phyloP scores from a whole-genome alignment of 2,888 invertebrate genomes.

The Lithophane leautieri region DNA sequence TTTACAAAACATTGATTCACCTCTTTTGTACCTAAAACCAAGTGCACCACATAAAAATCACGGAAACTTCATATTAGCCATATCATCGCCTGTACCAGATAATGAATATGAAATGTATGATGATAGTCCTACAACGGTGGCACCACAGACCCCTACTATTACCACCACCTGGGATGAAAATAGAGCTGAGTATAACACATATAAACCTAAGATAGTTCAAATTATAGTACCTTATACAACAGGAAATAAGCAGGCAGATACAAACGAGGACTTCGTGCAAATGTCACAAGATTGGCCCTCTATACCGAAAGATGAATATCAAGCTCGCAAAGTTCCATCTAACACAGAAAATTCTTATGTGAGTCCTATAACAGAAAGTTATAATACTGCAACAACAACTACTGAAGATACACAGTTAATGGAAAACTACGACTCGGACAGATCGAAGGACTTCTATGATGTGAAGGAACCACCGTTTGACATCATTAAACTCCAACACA shows the following conservation, averaged over 20 bases:
- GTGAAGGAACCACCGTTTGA: slow-evolving; percentile 92
- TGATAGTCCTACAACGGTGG: slow-evolving; percentile 78
- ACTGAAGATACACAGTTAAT: slow-evolving; percentile 78
- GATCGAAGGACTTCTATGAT: slow-evolving; percentile 85
- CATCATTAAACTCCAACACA: slow-evolving; percentile 94
- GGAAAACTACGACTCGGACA: slow-evolving; percentile 89
- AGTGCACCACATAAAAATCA: slow-evolving; percentile 90
- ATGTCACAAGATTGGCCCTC: slow-evolving; percentile 83
- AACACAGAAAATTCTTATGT: slow-evolving; percentile 74
- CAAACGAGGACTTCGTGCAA: slow-evolving; percentile 77
- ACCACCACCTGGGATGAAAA: slow-evolving; percentile 78
- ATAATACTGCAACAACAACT: slow-evolving; percentile 73
- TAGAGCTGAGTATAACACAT: slow-evolving; percentile 78
- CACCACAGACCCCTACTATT: slow-evolving; percentile 70
- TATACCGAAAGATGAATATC: slow-evolving; percentile 79
- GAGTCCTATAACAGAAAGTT: slow-evolving; percentile 73
- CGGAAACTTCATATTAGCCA: slow-evolving; percentile 80
- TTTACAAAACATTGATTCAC: slow-evolving; percentile 90
- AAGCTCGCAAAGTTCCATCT: slow-evolving; percentile 88
- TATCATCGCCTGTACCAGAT: slow-evolving; percentile 76
- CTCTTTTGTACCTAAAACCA: slow-evolving; percentile 89
- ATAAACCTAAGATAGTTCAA: slow-evolving; percentile 92
- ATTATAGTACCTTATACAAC: slow-evolving; percentile 95
- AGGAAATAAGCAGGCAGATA: slow-evolving; percentile 75
- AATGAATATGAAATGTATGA: slow-evolving; percentile 87